Evolutionary conservation across 2,888 invertebrate species (phyloP), one percentile per base, ranked within the genome.

Genomic region (Mythimna pallens): DNA sequence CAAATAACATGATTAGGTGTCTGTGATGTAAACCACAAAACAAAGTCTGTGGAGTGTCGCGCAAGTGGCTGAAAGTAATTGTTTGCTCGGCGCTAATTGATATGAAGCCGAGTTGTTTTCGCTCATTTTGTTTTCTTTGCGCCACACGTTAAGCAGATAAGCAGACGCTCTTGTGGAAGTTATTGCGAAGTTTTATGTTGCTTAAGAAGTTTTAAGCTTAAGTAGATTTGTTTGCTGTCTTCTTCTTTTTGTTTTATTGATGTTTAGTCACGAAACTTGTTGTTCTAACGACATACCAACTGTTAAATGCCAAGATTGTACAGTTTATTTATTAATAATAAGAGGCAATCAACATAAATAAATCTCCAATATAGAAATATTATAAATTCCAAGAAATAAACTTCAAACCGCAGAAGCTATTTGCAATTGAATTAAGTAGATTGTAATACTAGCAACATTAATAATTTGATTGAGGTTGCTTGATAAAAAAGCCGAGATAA

Each of bases 21-120:
- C 64, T 72, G 73, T 84, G 80, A 72, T 73, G 79, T 80, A 79
- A 83, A 78, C 85, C 73, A 65, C 82, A 77, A 71, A 82, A 88
- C 85, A 86, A 86, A 86, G 82, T 84, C 69, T 75, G 76, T 75
- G 57, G 75, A 86, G 76, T 73, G 80, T 81, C 80, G 83, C 81
- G 73, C 65, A 78, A 79, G 77, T 75, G 78, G 74, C 71, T 62
- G 62, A 70, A 85, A 80, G 72, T 83, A 81, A 82, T 85, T 82
- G 85, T 83, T 84, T 78, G 82, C 75, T 84, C 70, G 36, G 67
- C 72, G 81, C 73, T 86, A 83, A 85, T 81, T 83, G 80, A 79
- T 81, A 78, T 81, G 71, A 80, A 74, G 72, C 70, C 68, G 72
- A 77, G 66, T 77, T 85, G 81, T 82, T 78, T 74, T 71, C 77